phyloP scores from a whole-genome alignment of 2,797 vertebrate species.

The Tapera naevia region DNA sequence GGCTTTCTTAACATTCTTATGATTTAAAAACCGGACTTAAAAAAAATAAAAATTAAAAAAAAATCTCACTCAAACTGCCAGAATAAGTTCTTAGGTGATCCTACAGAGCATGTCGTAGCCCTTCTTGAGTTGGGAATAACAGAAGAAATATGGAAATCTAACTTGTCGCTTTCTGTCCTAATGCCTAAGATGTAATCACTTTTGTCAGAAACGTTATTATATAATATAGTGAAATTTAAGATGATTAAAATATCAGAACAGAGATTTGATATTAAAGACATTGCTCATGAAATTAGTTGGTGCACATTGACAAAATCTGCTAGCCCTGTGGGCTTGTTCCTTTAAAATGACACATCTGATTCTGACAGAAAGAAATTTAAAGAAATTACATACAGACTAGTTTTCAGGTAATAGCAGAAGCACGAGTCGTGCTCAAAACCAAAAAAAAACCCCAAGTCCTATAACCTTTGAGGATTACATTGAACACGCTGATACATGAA shows the following conservation, averaged over 20 bases:
- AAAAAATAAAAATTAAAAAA: background rate
- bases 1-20: background rate
- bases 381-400: background rate
- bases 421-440: background rate
- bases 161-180: background rate
- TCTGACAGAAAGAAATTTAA: constrained; percentile 1
- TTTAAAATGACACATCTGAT: background rate
- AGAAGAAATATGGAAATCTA: background rate
- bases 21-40: background rate
- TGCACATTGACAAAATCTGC: background rate
- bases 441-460: background rate
- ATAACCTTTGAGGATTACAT: background rate
- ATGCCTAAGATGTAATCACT: background rate
- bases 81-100: background rate
- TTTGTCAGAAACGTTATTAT: constrained; percentile 11
- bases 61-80: background rate
- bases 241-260: constrained; percentile 20
- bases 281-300: constrained; percentile 33
- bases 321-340: constrained; percentile 19
- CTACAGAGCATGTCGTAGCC: background rate
- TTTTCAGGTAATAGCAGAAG: constrained; percentile 18
- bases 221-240: background rate
- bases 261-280: constrained; percentile 35
- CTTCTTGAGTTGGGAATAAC: background rate
- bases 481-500: background rate